A percentile compares a stretch with the other conserved stretches of the same genome.
Evolutionary conservation across 2,888 invertebrate genomes (phyloP).

Genomic region (Chloroclystis v-ata): DNA sequence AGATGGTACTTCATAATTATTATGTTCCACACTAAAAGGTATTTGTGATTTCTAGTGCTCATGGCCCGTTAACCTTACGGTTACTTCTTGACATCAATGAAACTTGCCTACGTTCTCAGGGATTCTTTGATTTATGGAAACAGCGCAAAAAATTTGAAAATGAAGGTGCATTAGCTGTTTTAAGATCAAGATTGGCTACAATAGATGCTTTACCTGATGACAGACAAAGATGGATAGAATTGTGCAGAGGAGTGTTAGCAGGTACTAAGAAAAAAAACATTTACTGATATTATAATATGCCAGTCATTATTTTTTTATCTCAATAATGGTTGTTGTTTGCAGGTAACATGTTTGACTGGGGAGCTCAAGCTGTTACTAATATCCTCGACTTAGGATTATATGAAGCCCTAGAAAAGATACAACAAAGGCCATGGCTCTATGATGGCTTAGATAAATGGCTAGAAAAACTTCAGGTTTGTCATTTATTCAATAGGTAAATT

Average conservation of each 20-base stretch:
- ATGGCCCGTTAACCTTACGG: conserved; percentile 91
- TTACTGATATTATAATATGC: background rate
- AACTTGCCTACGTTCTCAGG: conserved; percentile 92
- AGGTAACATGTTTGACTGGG: conserved; percentile 99
- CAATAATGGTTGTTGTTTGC: conserved; percentile 31
- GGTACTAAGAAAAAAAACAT: conserved; percentile 44
- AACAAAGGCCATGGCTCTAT: conserved; percentile 93
- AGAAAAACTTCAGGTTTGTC: conserved; percentile 79
- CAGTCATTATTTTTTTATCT: background rate
- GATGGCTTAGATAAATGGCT: conserved; percentile 93
- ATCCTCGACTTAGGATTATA: conserved; percentile 92
- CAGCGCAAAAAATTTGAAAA: conserved; percentile 94
- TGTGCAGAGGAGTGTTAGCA: conserved; percentile 82
- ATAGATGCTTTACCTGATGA: conserved; percentile 83
- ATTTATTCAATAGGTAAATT: conserved; percentile 4
- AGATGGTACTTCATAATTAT: too few relatives aligned
- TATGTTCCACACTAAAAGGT: too few relatives aligned
- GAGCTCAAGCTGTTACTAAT: conserved; percentile 92
- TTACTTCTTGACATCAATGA: conserved; percentile 94
- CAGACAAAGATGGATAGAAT: conserved; percentile 79
- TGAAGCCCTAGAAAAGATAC: conserved; percentile 89
- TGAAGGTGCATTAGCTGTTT: conserved; percentile 83
- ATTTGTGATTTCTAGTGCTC: conserved; percentile 71
- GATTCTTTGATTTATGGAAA: conserved; percentile 93
- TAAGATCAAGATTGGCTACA: conserved; percentile 81